Evolutionary conservation across 2,888 invertebrate genomes (phyloP).

Genomic region (Eledone cirrhosa): DNA sequence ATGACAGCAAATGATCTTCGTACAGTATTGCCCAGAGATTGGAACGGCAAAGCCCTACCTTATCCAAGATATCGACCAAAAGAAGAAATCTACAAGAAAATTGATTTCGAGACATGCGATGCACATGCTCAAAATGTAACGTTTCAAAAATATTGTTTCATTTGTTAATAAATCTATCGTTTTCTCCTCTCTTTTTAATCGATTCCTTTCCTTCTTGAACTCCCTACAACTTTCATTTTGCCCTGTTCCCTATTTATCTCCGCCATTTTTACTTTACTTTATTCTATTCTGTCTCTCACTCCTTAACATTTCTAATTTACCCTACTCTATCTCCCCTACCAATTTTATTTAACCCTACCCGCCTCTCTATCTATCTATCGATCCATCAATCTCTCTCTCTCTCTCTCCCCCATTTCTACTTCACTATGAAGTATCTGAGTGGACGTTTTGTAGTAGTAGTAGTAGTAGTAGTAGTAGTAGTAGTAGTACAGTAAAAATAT

Average conservation of each 20-base stretch:
- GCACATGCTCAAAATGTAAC: conserved; percentile 36
- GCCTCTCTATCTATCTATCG: too few species aligned
- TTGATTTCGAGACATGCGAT: conserved; percentile 33
- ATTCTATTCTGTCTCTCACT: neutral
- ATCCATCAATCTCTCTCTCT: too few species aligned
- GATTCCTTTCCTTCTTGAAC: neutral
- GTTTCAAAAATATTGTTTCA: neutral
- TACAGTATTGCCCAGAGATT: conserved; percentile 16
- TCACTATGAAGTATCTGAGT: too few species aligned
- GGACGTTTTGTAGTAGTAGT: too few species aligned
- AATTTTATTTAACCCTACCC: too few species aligned
- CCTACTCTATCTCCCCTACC: neutral
- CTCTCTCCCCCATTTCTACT: too few species aligned
- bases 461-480: too few species aligned
- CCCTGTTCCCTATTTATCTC: neutral
- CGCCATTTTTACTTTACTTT: neutral
- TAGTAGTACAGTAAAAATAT: too few species aligned
- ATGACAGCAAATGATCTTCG: neutral
- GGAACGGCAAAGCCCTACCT: conserved; percentile 30
- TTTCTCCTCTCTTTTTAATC: neutral
- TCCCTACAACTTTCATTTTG: neutral
- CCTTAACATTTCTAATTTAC: neutral
- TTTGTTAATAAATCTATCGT: neutral
- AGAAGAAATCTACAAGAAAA: conserved; percentile 26
- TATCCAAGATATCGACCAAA: conserved; percentile 22